These are phyloP conservation scores for Elegia similella DNA, from an alignment of 2,888 invertebrate species.

Conservation along the genomic window DNA sequence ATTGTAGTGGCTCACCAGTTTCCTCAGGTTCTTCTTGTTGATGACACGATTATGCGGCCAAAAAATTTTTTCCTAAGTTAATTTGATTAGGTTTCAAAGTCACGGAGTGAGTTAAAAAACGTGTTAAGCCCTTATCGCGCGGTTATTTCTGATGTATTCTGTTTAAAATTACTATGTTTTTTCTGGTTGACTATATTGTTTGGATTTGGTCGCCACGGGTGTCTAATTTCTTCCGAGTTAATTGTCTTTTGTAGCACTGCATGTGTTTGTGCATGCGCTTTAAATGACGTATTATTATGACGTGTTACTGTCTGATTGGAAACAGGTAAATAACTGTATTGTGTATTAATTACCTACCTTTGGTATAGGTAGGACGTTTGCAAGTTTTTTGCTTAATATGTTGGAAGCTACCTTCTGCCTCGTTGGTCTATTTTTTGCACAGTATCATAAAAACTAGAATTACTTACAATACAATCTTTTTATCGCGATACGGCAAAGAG, in stretches of 20 bases:
- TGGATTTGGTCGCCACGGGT: not conserved
- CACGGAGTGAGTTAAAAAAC: no score
- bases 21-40: not conserved
- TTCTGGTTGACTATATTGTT: not conserved
- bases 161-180: not conserved
- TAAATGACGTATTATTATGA: no score
- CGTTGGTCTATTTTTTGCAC: no score
- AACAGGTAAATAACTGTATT: no score
- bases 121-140: not conserved
- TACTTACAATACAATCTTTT: no score
- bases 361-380: not conserved
- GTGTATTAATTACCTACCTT: not conserved
- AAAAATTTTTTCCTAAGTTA: not conserved
- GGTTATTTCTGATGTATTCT: not conserved
- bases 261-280: not conserved
- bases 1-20: not conserved
- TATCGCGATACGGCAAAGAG: no score
- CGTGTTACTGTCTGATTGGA: no score
- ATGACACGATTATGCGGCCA: not conserved
- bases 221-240: not conserved
- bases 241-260: not conserved
- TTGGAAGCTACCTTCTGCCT: not conserved
- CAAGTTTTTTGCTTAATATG: not conserved
- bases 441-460: no score
- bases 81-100: not conserved